Evolutionary conservation across 2,797 vertebrate species (phyloP), one percentile per base, ranked within the genome.

Genomic region (Decapterus maruadsi): DNA sequence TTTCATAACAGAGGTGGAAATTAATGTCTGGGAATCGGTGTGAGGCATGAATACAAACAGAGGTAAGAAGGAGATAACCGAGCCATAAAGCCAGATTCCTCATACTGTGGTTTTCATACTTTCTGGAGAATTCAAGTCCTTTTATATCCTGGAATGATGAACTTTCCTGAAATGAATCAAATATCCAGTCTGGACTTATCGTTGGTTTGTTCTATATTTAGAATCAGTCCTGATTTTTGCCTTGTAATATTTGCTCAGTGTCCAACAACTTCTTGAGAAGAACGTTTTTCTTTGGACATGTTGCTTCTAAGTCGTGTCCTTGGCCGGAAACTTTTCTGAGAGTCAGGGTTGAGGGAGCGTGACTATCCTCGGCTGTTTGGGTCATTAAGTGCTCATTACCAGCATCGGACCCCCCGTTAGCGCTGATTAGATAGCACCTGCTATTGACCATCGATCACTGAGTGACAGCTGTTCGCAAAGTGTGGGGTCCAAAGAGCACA

Each of bases 381-480:
- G 56, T 65, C 81, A 84, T 89, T 73, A 84, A 82, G 80, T 17
- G 73, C 80, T 87, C 89, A 46, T 92, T 91, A 87, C 54, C 66
- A 59, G 60, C 42, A 4, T 13, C 38, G 67, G 36, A 36, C 34
- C 34, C 34, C 34, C 8, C 31, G 6, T 82, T 77, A 75, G 53
- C 22, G 68, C 87, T 78, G 92, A 92, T 92, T 90, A 91, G 93
- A 93, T 92, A 87, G 50, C 66, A 54, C 36, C 66, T 26, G 31
- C 79, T 71, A 80, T 71, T 69, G 71, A 42, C 56, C 68, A 85
- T 90, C 84, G 78, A 73, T 92, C 89, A 90, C 11, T 8, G 0
- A 5, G 71, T 65, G 81, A 80, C 85, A 46, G 79, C 53, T 48
- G 8, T 73, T 67, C 66, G 48, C 5, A 1, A 9, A 26, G 20